Percentiles rank a stretch among this genome's conserved stretches.
phyloP scores from a whole-genome alignment of 1,140 invertebrate genomes.

The Conus ventricosus region DNA sequence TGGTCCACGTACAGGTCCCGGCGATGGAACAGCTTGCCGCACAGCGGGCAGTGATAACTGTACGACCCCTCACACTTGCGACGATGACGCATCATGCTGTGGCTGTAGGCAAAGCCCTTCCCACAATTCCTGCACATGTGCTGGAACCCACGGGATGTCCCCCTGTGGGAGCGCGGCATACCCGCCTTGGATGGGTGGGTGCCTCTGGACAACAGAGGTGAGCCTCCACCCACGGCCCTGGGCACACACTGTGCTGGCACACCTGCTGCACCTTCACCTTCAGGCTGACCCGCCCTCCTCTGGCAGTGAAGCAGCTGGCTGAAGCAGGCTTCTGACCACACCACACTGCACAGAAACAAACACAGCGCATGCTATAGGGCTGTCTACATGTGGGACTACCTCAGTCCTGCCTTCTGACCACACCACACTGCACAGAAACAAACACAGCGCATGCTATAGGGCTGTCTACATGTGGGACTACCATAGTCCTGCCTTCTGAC shows the following conservation, averaged over 20 bases:
- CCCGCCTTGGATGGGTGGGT: background rate
- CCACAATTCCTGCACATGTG: conserved; percentile 13
- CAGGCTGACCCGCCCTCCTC: background rate
- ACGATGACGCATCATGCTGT: conserved; percentile 29
- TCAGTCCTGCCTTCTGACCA: too few relatives aligned
- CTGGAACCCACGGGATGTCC: background rate
- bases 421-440: too few relatives aligned
- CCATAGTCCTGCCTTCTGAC: too few relatives aligned
- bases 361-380: background rate
- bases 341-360: background rate
- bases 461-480: too few relatives aligned
- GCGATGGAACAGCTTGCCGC: conserved; percentile 31
- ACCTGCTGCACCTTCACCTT: too few relatives aligned
- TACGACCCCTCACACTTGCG: conserved; percentile 27
- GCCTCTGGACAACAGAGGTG: background rate
- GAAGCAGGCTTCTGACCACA: background rate
- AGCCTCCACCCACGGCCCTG: background rate
- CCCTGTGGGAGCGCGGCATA: background rate
- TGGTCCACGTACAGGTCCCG: conserved; percentile 25
- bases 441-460: too few relatives aligned
- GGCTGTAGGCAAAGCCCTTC: conserved; percentile 19
- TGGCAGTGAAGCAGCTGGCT: background rate
- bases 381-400: too few relatives aligned
- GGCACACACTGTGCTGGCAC: too few relatives aligned
- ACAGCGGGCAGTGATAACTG: background rate